phyloP scores from a whole-genome alignment of 2,888 invertebrate genomes.

The Blastobasis lacticolella region DNA sequence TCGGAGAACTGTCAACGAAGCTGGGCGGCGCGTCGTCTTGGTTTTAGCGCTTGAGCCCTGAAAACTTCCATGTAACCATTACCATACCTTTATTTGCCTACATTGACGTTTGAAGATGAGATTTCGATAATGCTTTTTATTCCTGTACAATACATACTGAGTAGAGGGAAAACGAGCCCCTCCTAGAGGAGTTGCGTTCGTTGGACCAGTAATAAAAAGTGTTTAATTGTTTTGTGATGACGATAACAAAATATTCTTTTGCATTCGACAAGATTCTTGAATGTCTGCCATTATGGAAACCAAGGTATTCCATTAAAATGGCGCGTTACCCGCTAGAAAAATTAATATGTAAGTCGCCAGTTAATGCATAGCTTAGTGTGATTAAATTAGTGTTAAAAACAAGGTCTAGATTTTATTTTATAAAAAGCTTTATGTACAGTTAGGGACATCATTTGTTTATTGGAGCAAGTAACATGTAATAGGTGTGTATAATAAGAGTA shows the following conservation, averaged over 20 bases:
- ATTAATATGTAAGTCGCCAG: conserved; percentile 40
- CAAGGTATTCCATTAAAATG: conserved; percentile 28
- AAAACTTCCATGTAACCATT: conserved; percentile 26
- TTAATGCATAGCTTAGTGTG: conserved; percentile 63
- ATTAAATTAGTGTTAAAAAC: conserved; percentile 46
- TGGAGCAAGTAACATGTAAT: conserved; percentile 51
- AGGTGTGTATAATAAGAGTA: conserved; percentile 64
- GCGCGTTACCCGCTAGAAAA: conserved; percentile 38
- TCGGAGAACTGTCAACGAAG: conserved; percentile 92
- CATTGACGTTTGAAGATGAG: conserved; percentile 40
- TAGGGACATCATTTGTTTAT: conserved; percentile 58
- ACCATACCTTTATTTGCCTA: conserved; percentile 39
- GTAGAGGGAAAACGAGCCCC: not conserved
- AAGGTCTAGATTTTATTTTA: conserved; percentile 67
- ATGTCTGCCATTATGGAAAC: conserved; percentile 44
- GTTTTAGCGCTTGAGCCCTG: conserved; percentile 76
- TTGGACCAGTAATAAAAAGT: conserved; percentile 33
- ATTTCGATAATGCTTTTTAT: conserved; percentile 32
- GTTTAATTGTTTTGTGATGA: conserved; percentile 56
- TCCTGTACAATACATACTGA: conserved; percentile 23
- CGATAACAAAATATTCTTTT: conserved; percentile 35
- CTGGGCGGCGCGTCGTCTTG: conserved; percentile 89
- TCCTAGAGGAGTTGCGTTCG: not conserved
- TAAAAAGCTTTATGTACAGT: conserved; percentile 70
- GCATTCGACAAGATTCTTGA: conserved; percentile 33